These are phyloP conservation scores for Pemphredon lugubris DNA, from an alignment of 2,888 invertebrate species.

Conservation along the genomic window DNA sequence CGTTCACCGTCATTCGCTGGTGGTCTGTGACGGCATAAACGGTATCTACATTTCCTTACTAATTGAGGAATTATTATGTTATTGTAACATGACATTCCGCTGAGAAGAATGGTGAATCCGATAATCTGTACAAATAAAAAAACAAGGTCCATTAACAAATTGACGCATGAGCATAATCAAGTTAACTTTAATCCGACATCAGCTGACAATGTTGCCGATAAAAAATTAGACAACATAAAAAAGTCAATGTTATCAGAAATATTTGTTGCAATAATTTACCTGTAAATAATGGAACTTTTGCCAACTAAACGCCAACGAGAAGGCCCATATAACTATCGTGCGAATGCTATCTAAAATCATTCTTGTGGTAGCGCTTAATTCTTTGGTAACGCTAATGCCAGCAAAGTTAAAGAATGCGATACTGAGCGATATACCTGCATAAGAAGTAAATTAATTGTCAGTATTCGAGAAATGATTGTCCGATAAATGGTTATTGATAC, in stretches of 20 bases:
- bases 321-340: constrained; percentile 94
- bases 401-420: constrained; percentile 97
- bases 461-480: constrained; percentile 12
- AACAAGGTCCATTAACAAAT: background rate
- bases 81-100: constrained; percentile 93
- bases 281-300: constrained; percentile 91
- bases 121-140: constrained; percentile 82
- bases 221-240: too few relatives aligned
- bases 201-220: too few relatives aligned
- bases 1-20: constrained; percentile 69
- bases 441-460: too few relatives aligned
- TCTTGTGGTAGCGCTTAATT: constrained; percentile 94
- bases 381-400: constrained; percentile 95
- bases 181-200: too few relatives aligned
- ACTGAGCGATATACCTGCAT: constrained; percentile 89
- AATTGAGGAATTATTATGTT: constrained; percentile 82
- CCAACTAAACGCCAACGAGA: constrained; percentile 89
- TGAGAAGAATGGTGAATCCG: constrained; percentile 89
- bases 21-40: constrained; percentile 68
- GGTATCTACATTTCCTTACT: constrained; percentile 65
- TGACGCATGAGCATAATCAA: constrained; percentile 4
- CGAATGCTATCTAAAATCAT: constrained; percentile 95
- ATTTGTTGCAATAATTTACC: constrained; percentile 74
- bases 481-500: constrained; percentile 1
- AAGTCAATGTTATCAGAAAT: too few relatives aligned